A percentile compares a stretch with the other conserved stretches of the same genome.
Evolutionary conservation across 2,888 invertebrate species (phyloP).

Genomic region (Rhamphomyia laevipes): DNA sequence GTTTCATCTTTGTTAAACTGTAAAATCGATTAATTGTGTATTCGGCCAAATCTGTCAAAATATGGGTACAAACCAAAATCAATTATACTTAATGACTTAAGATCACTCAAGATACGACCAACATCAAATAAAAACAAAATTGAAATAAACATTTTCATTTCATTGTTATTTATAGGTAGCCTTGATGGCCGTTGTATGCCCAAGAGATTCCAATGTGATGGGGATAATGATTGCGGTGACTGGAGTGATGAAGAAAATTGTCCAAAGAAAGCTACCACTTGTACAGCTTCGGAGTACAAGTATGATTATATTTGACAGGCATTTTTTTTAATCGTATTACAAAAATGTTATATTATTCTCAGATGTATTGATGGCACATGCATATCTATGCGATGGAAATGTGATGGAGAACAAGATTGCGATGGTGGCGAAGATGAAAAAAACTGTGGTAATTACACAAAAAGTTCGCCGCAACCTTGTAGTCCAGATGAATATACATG

Average conservation of each 20-base stretch:
- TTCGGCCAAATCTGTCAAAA: too few species aligned
- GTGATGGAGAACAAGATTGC: conserved; percentile 72
- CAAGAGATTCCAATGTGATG: conserved; percentile 67
- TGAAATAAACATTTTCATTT: too few species aligned
- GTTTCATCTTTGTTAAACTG: too few species aligned
- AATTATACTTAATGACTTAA: too few species aligned
- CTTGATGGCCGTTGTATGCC: conserved; percentile 52
- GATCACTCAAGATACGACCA: too few species aligned
- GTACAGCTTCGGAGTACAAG: conserved; percentile 61
- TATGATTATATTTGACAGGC: conserved; percentile 26
- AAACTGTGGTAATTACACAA: conserved; percentile 27
- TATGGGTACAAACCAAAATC: too few species aligned
- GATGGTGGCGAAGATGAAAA: conserved; percentile 67
- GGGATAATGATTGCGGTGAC: conserved; percentile 78
- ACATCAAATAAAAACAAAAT: too few species aligned
- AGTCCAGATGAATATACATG: conserved; percentile 63
- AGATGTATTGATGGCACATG: conserved; percentile 68
- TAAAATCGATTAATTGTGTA: too few species aligned
- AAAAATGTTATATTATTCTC: conserved; percentile 7
- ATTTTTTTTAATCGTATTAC: neutral
- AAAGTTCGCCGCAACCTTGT: conserved; percentile 49
- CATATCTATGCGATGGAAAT: conserved; percentile 64
- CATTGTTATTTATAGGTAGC: conserved; percentile 27
- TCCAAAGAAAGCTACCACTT: conserved; percentile 51
- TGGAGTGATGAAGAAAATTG: conserved; percentile 79